Evolutionary conservation across 2,797 vertebrate species (phyloP).

Genomic region (Geotrypetes seraphini): DNA sequence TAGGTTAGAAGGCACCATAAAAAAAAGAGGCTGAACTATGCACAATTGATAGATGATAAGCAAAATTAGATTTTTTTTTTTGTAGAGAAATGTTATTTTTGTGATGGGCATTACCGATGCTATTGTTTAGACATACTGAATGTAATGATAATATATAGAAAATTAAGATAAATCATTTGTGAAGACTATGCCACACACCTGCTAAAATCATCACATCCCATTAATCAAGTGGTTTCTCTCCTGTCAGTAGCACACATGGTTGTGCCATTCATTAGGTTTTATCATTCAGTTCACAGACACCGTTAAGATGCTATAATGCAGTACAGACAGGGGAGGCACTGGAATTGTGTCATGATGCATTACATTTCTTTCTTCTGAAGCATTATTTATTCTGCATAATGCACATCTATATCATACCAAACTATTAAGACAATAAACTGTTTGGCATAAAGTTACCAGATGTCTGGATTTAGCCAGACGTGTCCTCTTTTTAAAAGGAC

Average conservation of each 20-base stretch:
- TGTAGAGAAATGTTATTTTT: conserved; percentile 2
- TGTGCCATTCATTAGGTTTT: not conserved
- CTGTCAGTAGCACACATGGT: not conserved
- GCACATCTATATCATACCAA: not conserved
- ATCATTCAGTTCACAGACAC: not conserved
- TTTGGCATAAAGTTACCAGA: too few species aligned
- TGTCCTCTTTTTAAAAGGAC: too few species aligned
- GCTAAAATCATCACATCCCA: conserved; percentile 10
- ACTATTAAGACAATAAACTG: not conserved
- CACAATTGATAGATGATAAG: conserved; percentile 2
- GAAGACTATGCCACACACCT: conserved; percentile 2
- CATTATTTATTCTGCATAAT: not conserved
- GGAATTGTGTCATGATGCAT: not conserved
- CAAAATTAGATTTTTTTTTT: conserved; percentile 18
- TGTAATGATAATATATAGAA: conserved; percentile 13
- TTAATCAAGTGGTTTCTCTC: conserved; percentile 8
- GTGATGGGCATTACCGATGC: not conserved
- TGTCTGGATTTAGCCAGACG: too few species aligned
- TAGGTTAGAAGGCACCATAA: not conserved
- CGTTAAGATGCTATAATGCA: not conserved
- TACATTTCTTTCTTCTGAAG: not conserved
- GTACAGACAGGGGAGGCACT: not conserved
- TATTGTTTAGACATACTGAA: not conserved
- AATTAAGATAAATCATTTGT: conserved; percentile 21
- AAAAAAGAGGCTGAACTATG: not conserved